phyloP scores from a whole-genome alignment of 2,888 invertebrate genomes.

The Cyclophora punctaria region DNA sequence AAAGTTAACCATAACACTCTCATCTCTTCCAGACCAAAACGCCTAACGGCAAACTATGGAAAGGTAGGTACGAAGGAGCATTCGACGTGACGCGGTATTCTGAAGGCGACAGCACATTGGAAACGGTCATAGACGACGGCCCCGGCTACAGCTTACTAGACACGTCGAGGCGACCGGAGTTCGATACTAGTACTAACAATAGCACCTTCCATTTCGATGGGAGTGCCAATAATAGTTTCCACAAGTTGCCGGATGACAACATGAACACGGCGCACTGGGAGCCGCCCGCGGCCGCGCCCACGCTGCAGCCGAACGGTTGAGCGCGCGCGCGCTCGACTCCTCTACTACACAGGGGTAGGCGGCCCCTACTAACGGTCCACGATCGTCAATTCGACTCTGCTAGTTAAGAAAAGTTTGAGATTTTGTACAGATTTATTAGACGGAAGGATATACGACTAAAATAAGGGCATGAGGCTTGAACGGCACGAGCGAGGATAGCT shows the following conservation, averaged over 20 bases:
- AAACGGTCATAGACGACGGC: conserved; percentile 38
- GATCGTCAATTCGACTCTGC: conserved; percentile 41
- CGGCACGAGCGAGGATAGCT: conserved; percentile 46
- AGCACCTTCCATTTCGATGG: conserved; percentile 8
- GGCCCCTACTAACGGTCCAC: conserved; percentile 40
- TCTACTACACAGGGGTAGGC: conserved; percentile 58
- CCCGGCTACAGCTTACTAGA: conserved; percentile 30
- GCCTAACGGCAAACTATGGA: conserved; percentile 54
- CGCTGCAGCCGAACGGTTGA: conserved; percentile 69
- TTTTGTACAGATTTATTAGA: conserved; percentile 48
- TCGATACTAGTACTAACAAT: conserved; percentile 19
- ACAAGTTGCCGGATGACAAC: conserved; percentile 63
- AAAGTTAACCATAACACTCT: background rate
- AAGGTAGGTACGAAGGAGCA: conserved; percentile 39
- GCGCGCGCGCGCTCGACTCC: conserved; percentile 17
- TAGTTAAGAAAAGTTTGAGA: conserved; percentile 40
- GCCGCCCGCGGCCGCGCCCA: conserved; percentile 33
- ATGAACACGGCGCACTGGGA: conserved; percentile 46
- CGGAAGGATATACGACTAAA: conserved; percentile 39
- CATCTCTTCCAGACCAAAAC: conserved; percentile 45
- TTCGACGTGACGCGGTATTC: conserved; percentile 51
- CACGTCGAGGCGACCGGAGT: conserved; percentile 44
- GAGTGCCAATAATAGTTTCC: conserved; percentile 33
- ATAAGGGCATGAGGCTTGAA: conserved; percentile 36
- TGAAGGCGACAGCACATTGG: conserved; percentile 45